These are phyloP conservation scores for Australoheros scitulus DNA, from an alignment of 2,113 vertebrate species.

Conservation along the genomic window DNA sequence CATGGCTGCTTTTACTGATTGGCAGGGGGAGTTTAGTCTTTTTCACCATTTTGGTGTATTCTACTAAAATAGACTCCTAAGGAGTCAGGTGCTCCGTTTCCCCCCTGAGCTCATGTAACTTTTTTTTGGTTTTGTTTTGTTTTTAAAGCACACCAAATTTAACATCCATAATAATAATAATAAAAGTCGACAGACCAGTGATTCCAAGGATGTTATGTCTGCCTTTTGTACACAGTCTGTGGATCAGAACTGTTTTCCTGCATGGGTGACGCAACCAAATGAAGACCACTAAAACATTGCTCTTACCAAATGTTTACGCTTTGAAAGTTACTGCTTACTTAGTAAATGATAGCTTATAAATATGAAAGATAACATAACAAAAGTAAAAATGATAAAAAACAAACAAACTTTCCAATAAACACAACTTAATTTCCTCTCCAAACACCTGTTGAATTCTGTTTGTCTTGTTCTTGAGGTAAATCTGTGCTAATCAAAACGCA, in stretches of 20 bases:
- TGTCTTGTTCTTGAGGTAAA: slow-evolving; percentile 10
- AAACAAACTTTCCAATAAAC: not conserved
- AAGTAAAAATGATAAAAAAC: not conserved
- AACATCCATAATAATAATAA: not conserved
- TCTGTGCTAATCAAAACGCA: slow-evolving; percentile 14
- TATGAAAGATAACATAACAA: not conserved
- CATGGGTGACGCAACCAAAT: not conserved
- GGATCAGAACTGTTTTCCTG: not conserved
- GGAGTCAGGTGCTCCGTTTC: no score
- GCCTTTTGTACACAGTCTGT: not conserved
- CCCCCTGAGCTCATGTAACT: no score
- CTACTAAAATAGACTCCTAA: no score
- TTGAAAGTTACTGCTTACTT: not conserved
- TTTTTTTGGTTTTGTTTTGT: no score
- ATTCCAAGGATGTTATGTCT: not conserved
- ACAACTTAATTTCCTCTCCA: not conserved
- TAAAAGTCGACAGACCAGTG: not conserved
- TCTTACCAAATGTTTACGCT: not conserved
- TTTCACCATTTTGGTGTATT: not conserved
- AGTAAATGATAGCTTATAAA: not conserved
- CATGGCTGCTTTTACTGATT: not conserved
- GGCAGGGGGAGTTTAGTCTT: no score
- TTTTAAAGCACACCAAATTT: not conserved
- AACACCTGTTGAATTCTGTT: not conserved
- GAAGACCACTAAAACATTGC: not conserved